Evolutionary conservation across 2,888 invertebrate species (phyloP).

Genomic region (Pristionchus arcanus): DNA sequence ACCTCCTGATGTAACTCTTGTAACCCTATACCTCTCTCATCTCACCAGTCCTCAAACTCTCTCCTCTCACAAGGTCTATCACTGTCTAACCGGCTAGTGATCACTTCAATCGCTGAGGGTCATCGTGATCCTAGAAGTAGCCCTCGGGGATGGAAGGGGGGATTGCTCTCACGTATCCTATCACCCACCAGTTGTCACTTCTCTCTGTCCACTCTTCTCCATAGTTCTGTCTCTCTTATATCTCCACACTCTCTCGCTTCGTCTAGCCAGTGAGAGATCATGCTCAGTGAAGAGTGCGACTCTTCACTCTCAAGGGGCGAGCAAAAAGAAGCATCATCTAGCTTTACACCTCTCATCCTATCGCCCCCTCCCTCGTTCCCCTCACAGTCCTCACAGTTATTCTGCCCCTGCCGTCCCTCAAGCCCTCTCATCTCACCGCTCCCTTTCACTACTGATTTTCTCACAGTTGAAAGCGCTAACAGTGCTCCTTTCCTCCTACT

Average conservation of each 20-base stretch:
- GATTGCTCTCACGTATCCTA: neutral
- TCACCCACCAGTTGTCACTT: slow-evolving; percentile 41
- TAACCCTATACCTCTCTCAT: neutral
- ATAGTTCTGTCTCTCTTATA: too few relatives aligned
- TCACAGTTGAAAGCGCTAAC: neutral
- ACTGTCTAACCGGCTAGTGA: neutral
- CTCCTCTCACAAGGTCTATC: neutral
- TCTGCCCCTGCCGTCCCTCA: neutral
- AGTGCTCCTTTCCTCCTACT: too few relatives aligned
- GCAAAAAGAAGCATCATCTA: slow-evolving; percentile 25
- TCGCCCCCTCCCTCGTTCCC: neutral
- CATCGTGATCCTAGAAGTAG: neutral
- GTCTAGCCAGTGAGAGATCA: too few relatives aligned
- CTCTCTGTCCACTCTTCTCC: slow-evolving; percentile 33
- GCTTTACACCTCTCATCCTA: slow-evolving; percentile 8
- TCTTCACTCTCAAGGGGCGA: slow-evolving; percentile 5
- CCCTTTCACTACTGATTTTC: neutral
- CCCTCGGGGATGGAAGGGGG: neutral
- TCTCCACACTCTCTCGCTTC: too few relatives aligned
- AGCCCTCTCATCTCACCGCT: neutral
- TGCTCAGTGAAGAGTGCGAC: too few relatives aligned
- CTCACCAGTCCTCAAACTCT: neutral
- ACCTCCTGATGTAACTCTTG: slow-evolving; percentile 1
- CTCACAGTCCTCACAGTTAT: neutral
- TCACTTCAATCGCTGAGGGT: too few relatives aligned